These are phyloP conservation scores for Pollicipes pollicipes DNA, from an alignment of 1,140 invertebrate genomes.

Conservation along the genomic window DNA sequence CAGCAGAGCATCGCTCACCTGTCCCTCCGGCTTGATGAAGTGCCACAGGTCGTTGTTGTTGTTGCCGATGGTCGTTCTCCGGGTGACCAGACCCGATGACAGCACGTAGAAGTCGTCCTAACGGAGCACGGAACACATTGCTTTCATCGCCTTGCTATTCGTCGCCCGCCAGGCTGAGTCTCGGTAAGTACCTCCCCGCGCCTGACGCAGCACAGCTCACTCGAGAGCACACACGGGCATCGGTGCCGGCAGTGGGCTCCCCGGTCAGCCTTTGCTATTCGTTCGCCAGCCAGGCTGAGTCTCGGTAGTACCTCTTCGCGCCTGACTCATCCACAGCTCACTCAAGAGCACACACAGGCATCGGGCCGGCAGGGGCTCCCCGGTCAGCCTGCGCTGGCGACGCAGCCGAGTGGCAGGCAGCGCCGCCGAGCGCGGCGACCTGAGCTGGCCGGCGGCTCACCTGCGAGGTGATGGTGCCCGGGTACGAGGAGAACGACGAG, in stretches of 20 bases:
- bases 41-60: slow-evolving; percentile 41
- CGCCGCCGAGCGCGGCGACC: no score
- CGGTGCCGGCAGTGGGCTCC: slow-evolving; percentile 20
- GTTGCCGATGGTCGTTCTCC: slow-evolving; percentile 57
- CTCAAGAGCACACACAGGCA: no score
- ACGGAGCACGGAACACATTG: slow-evolving; percentile 30
- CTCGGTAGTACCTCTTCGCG: no score
- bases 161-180: background rate
- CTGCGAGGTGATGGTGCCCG: slow-evolving; percentile 62
- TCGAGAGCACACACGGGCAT: background rate
- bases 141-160: background rate
- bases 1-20: no score
- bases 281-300: no score
- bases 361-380: no score
- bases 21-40: slow-evolving; percentile 33
- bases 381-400: no score
- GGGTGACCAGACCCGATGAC: slow-evolving; percentile 41
- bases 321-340: no score
- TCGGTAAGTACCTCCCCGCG: background rate
- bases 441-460: slow-evolving; percentile 29
- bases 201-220: background rate
- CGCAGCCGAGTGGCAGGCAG: no score
- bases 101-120: slow-evolving; percentile 64
- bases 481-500: slow-evolving; percentile 70
- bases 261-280: no score